Evolutionary conservation across 2,888 invertebrate species (phyloP).

Genomic region (Phymatocera aterrima): DNA sequence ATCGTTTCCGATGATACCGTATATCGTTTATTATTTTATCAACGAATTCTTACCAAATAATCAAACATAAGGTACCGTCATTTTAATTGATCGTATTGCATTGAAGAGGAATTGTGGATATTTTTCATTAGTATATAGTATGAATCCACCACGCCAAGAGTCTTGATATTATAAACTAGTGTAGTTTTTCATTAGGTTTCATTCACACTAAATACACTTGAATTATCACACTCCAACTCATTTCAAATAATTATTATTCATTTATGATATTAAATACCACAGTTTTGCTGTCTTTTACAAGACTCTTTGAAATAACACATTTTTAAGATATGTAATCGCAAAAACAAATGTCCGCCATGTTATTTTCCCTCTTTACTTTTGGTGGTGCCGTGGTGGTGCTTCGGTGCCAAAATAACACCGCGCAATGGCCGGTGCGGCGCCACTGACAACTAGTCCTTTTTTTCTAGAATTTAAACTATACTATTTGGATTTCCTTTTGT

Average conservation of each 20-base stretch:
- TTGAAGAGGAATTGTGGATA: background rate
- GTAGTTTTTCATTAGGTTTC: background rate
- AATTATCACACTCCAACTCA: background rate
- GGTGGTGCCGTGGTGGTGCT: too few species aligned
- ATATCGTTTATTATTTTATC: background rate
- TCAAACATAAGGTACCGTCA: background rate
- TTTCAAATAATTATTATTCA: background rate
- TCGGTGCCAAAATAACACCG: conserved; percentile 65
- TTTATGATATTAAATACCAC: background rate
- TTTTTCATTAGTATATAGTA: background rate
- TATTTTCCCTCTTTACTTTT: too few species aligned
- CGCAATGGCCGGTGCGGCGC: conserved; percentile 59
- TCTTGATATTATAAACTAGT: background rate
- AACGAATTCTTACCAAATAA: background rate
- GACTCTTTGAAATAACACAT: conserved; percentile 54
- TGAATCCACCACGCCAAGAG: conserved; percentile 18
- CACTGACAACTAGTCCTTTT: background rate
- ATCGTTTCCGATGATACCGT: background rate
- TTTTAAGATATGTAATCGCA: conserved; percentile 56
- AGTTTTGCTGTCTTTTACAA: conserved; percentile 51
- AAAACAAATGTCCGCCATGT: conserved; percentile 71
- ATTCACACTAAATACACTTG: background rate
- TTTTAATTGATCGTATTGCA: conserved; percentile 17
- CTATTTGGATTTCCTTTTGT: background rate
- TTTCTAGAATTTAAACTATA: conserved; percentile 1